These are phyloP conservation scores for Eurytoma adleriae DNA, from an alignment of 2,888 invertebrate species.

Conservation along the genomic window DNA sequence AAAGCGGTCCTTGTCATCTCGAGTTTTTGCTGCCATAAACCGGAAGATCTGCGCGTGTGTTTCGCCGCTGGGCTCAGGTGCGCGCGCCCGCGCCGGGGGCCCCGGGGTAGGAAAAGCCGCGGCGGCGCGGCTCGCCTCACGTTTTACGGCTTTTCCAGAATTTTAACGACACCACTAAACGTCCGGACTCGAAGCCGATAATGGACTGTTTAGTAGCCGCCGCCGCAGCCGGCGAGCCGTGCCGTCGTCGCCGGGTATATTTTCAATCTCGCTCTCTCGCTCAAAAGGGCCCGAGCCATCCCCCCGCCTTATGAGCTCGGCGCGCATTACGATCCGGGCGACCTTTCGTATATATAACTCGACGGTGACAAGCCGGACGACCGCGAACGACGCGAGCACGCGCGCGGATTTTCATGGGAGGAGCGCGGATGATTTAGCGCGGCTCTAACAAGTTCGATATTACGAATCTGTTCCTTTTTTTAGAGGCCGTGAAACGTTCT, in stretches of 20 bases:
- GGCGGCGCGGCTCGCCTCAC: conserved; percentile 52
- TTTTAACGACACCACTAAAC: conserved; percentile 73
- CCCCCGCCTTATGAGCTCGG: conserved; percentile 25
- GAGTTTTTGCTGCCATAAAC: conserved; percentile 70
- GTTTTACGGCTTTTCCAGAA: conserved; percentile 74
- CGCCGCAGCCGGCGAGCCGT: conserved; percentile 30
- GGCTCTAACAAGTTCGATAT: conserved; percentile 30
- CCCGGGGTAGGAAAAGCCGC: conserved; percentile 39
- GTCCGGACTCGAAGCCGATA: conserved; percentile 62
- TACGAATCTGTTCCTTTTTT: conserved; percentile 17
- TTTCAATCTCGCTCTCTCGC: conserved; percentile 53
- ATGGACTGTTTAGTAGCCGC: conserved; percentile 64
- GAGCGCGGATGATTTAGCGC: conserved; percentile 30
- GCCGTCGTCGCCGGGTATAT: conserved; percentile 41
- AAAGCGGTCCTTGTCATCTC: conserved; percentile 65
- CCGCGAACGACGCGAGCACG: conserved; percentile 3
- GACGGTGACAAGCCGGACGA: not conserved
- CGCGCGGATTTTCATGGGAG: conserved; percentile 26
- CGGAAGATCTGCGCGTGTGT: conserved; percentile 60
- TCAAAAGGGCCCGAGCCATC: conserved; percentile 23
- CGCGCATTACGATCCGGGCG: conserved; percentile 4
- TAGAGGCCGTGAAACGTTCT: not conserved
- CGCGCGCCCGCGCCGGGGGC: conserved; percentile 25
- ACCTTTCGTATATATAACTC: conserved; percentile 17
- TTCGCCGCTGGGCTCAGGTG: conserved; percentile 55